Percentiles rank a stretch among this genome's conserved stretches.
Evolutionary conservation across 2,113 vertebrate species (phyloP).

Genomic region (Periophthalmus modestus): DNA sequence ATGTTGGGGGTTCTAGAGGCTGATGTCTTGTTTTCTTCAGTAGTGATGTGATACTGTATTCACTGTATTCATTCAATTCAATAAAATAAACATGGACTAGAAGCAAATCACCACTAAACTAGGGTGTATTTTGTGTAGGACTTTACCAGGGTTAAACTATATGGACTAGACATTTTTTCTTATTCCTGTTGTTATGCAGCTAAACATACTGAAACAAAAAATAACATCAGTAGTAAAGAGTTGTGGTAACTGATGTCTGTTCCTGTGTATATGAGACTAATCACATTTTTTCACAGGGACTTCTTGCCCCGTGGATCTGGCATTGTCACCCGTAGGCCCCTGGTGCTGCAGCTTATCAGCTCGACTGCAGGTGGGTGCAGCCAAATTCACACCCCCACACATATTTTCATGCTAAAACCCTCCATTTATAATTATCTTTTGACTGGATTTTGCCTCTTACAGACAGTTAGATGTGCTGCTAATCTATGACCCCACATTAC

Average conservation of each 20-base stretch:
- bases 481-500: slow-evolving; percentile 17
- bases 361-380: slow-evolving; percentile 71
- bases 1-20: slow-evolving; percentile 22
- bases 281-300: slow-evolving; percentile 66
- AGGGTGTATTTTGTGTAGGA: not conserved
- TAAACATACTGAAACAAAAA: not conserved
- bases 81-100: not conserved
- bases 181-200: slow-evolving; percentile 19
- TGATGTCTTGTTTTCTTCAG: slow-evolving; percentile 17
- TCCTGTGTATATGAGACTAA: not conserved
- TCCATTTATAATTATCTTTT: slow-evolving; percentile 15
- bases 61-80: no score
- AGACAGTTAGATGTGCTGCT: slow-evolving; percentile 20
- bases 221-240: not conserved
- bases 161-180: not conserved
- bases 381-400: slow-evolving; percentile 37
- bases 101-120: not conserved
- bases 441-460: slow-evolving; percentile 12
- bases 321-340: slow-evolving; percentile 78
- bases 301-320: slow-evolving; percentile 83
- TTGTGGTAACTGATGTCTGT: not conserved
- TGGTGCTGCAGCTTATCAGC: slow-evolving; percentile 82
- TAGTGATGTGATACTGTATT: not conserved
- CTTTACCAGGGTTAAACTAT: not conserved
- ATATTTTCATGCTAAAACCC: slow-evolving; percentile 13